Percentiles rank a stretch among this genome's conserved stretches.
These are phyloP conservation scores for Drosophila peninsularis DNA, from an alignment of 2,888 invertebrate genomes.

Conservation along the genomic window DNA sequence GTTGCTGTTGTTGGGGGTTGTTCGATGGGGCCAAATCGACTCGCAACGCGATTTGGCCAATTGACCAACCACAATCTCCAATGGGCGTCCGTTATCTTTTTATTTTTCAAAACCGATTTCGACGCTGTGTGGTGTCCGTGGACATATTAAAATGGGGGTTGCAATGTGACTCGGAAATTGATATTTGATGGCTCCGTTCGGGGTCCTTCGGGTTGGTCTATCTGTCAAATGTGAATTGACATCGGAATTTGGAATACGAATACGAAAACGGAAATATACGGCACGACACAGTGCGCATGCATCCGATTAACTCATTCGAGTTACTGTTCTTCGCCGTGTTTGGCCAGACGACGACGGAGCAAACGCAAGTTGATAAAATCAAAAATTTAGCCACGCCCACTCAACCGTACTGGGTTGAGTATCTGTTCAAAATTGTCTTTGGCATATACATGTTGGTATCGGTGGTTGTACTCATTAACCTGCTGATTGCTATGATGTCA, in stretches of 20 bases:
- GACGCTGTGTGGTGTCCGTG: slow-evolving; percentile 58
- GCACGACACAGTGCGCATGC: slow-evolving; percentile 91
- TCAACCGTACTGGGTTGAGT: slow-evolving; percentile 93
- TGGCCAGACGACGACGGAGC: slow-evolving; percentile 94
- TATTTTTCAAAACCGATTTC: slow-evolving; percentile 70
- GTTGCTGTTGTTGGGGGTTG: slow-evolving; percentile 47
- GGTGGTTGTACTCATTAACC: slow-evolving; percentile 99
- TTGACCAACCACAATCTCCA: slow-evolving; percentile 61
- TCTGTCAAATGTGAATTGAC: slow-evolving; percentile 36
- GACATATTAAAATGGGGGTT: slow-evolving; percentile 42
- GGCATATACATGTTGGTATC: slow-evolving; percentile 99
- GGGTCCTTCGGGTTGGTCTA: slow-evolving; percentile 16
- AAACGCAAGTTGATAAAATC: slow-evolving; percentile 89
- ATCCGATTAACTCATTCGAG: slow-evolving; percentile 97
- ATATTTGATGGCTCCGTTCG: background rate
- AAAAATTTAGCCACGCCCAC: slow-evolving; percentile 85
- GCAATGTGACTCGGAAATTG: slow-evolving; percentile 31
- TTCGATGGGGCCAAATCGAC: slow-evolving; percentile 44
- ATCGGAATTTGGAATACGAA: slow-evolving; percentile 28
- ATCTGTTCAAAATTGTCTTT: slow-evolving; percentile 94
- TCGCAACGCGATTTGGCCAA: slow-evolving; percentile 33
- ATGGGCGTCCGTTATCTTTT: slow-evolving; percentile 78
- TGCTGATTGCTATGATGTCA: slow-evolving; percentile 99
- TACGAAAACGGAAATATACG: slow-evolving; percentile 26
- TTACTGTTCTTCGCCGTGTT: slow-evolving; percentile 99